phyloP scores from a whole-genome alignment of 2,113 vertebrate genomes.

The Ivindomyrus marchei region DNA sequence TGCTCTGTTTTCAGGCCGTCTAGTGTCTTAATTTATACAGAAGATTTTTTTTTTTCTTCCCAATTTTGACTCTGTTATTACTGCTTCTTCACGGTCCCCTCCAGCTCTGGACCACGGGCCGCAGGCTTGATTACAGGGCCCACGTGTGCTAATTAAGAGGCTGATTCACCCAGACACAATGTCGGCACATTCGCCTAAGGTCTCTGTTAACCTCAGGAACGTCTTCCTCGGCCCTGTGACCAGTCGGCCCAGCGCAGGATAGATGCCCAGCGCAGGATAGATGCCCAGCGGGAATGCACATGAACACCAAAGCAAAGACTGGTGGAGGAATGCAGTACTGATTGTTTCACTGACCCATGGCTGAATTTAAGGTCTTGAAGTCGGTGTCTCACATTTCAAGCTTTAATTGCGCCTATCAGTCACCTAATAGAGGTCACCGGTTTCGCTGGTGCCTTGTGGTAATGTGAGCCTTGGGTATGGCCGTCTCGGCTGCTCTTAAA shows the following conservation, averaged over 20 bases:
- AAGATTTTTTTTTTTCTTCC: background rate
- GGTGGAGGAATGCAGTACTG: background rate
- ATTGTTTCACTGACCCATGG: background rate
- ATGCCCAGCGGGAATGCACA: background rate
- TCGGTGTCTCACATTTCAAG: background rate
- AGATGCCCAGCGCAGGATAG: no score
- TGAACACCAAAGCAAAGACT: background rate
- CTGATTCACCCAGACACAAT: slow-evolving; percentile 52
- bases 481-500: background rate
- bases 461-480: background rate
- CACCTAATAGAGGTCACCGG: background rate
- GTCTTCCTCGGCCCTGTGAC: slow-evolving; percentile 44
- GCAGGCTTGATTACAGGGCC: slow-evolving; percentile 56
- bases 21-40: background rate
- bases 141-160: slow-evolving; percentile 53
- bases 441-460: background rate
- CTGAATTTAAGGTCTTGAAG: background rate
- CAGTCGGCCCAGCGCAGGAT: no score
- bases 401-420: background rate
- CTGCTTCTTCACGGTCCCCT: background rate
- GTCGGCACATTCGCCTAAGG: slow-evolving; percentile 57
- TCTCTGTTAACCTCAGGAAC: slow-evolving; percentile 51
- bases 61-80: background rate
- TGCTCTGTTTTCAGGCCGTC: background rate
- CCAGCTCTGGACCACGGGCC: slow-evolving; percentile 38